Conservation (phyloP, 2,888 invertebrate species). For the Pseudococcus jackbeardsleyi region DNA sequence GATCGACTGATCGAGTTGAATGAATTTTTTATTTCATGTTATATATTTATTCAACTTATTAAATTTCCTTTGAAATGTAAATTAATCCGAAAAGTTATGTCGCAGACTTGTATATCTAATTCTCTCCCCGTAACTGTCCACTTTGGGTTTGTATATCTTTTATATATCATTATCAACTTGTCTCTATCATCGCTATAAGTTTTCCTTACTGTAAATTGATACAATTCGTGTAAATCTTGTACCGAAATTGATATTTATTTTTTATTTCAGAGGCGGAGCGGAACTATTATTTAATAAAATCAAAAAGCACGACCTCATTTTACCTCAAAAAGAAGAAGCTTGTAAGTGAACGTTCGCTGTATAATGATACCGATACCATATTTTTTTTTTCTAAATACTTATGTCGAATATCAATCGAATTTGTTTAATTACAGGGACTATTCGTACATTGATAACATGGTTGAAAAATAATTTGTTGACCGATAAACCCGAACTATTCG, state of each 20-base stretch:
- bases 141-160: conserved; percentile 47
- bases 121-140: conserved; percentile 57
- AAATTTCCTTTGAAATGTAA: not conserved
- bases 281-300: conserved; percentile 89
- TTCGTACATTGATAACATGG: conserved; percentile 83
- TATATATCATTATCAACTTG: too few species aligned
- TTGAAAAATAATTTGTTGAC: conserved; percentile 86
- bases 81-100: not conserved
- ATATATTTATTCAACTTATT: not conserved
- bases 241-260: too few species aligned
- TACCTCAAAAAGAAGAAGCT: conserved; percentile 75
- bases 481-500: conserved; percentile 83
- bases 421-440: conserved; percentile 74
- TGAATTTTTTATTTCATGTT: not conserved
- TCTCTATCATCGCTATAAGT: too few species aligned
- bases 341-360: conserved; percentile 72
- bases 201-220: too few species aligned
- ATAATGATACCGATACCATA: too few species aligned
- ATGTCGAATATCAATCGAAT: not conserved
- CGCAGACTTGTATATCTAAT: conserved; percentile 50
- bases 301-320: conserved; percentile 78
- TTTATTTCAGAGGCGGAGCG: conserved; percentile 77
- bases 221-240: too few species aligned
- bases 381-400: not conserved
- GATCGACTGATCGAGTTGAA: not conserved